A percentile compares a stretch with the other conserved stretches of the same genome.
Evolutionary conservation across 2,888 invertebrate species (phyloP).

Genomic region (Nemotelus nigrinus): DNA sequence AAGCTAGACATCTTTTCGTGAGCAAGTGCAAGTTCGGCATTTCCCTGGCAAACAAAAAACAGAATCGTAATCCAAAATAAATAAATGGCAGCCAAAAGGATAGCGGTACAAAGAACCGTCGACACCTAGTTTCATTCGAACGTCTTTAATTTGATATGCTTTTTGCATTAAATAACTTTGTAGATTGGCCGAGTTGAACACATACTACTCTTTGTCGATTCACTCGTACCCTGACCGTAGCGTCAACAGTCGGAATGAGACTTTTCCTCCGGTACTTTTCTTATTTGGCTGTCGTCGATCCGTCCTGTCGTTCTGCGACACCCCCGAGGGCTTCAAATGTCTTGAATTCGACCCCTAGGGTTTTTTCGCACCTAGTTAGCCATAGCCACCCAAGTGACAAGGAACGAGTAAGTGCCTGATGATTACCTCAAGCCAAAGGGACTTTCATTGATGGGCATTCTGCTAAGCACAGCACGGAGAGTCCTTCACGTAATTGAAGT

Average conservation of each 20-base stretch:
- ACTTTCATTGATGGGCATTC: constrained; percentile 40
- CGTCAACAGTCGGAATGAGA: constrained; percentile 2
- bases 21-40: background rate
- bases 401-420: constrained; percentile 41
- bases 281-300: constrained; percentile 35
- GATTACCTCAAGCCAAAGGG: constrained; percentile 40
- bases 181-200: constrained; percentile 38
- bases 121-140: constrained; percentile 31
- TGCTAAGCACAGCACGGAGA: constrained; percentile 30
- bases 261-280: constrained; percentile 25
- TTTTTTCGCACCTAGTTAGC: constrained; percentile 50
- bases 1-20: background rate
- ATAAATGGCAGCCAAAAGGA: constrained; percentile 49
- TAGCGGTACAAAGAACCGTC: constrained; percentile 24
- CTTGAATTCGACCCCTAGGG: constrained; percentile 37
- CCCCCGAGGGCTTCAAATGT: constrained; percentile 14
- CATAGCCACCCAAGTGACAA: constrained; percentile 6
- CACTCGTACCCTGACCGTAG: background rate
- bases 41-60: constrained; percentile 33
- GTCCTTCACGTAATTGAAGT: constrained; percentile 49
- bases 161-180: constrained; percentile 47
- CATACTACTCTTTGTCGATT: constrained; percentile 44
- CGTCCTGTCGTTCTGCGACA: constrained; percentile 36
- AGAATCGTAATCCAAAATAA: constrained; percentile 47
- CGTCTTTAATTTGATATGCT: constrained; percentile 50